Percentiles rank a stretch among this genome's conserved stretches.
phyloP scores from a whole-genome alignment of 2,113 vertebrate species.

The Lathamus discolor region DNA sequence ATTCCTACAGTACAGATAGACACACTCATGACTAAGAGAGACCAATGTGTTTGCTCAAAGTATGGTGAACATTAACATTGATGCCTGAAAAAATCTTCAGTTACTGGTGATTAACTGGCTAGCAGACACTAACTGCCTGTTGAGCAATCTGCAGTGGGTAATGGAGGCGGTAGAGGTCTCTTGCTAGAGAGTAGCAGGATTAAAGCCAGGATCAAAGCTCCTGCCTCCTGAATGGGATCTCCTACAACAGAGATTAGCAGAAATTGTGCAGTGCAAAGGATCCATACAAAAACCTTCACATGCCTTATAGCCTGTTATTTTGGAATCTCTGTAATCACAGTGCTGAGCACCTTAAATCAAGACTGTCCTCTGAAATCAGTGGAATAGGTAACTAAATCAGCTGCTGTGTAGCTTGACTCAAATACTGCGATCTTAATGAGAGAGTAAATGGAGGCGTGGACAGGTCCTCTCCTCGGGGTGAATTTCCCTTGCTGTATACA shows the following conservation, averaged over 20 bases:
- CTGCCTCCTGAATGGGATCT: not conserved
- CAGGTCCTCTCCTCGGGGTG: not conserved
- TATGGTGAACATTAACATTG: not conserved
- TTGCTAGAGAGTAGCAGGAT: not conserved
- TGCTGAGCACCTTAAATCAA: not conserved
- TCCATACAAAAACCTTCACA: not conserved
- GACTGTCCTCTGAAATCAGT: not conserved
- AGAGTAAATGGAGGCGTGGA: not conserved
- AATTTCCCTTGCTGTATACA: not conserved
- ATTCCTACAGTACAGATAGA: not conserved
- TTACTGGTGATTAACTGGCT: not conserved
- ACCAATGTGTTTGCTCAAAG: not conserved
- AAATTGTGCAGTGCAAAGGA: not conserved
- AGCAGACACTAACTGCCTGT: not conserved
- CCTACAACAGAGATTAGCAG: not conserved
- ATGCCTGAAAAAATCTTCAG: not conserved
- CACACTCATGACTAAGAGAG: not conserved
- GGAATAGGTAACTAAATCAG: not conserved
- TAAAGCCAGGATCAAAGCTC: not conserved
- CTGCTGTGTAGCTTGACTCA: not conserved
- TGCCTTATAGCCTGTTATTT: not conserved
- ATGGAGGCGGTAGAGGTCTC: not conserved
- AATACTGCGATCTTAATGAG: not conserved
- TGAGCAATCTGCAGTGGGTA: not conserved
- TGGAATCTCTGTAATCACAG: not conserved